Evolutionary conservation across 2,888 invertebrate genomes (phyloP).

Genomic region (Thelaira solivaga): DNA sequence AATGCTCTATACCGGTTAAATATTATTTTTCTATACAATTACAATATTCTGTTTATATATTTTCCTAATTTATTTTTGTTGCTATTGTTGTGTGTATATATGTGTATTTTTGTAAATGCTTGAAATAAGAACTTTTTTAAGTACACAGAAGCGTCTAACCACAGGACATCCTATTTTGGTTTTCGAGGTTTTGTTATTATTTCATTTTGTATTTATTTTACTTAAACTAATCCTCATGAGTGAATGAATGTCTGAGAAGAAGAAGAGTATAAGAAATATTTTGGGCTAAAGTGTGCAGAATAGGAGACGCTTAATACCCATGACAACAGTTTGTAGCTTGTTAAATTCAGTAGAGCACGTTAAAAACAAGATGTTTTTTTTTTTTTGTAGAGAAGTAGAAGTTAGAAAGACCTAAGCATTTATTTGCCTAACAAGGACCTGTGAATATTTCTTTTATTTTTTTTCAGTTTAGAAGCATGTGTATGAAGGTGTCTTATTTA

Average conservation of each 20-base stretch:
- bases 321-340: slow-evolving; percentile 39
- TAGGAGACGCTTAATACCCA: slow-evolving; percentile 5
- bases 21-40: no score
- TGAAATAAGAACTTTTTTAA: background rate
- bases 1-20: no score
- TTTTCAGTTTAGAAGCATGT: background rate
- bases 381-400: no score
- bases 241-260: slow-evolving; percentile 36
- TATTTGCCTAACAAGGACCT: slow-evolving; percentile 43
- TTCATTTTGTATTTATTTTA: slow-evolving; percentile 35
- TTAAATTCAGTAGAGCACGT: slow-evolving; percentile 33
- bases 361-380: slow-evolving; percentile 21
- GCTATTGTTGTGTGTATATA: background rate
- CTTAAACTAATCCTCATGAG: slow-evolving; percentile 57
- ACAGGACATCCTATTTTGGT: slow-evolving; percentile 65
- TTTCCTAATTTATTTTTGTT: background rate
- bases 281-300: background rate
- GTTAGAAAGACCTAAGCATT: slow-evolving; percentile 40
- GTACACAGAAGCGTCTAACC: slow-evolving; percentile 64
- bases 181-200: slow-evolving; percentile 42
- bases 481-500: background rate
- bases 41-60: slow-evolving; percentile 15
- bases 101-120: background rate
- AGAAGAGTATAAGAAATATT: slow-evolving; percentile 12
- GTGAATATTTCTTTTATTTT: slow-evolving; percentile 1